Base-by-base conservation (phyloP, 2,113 vertebrate species). In the Neogale vison region DNA sequence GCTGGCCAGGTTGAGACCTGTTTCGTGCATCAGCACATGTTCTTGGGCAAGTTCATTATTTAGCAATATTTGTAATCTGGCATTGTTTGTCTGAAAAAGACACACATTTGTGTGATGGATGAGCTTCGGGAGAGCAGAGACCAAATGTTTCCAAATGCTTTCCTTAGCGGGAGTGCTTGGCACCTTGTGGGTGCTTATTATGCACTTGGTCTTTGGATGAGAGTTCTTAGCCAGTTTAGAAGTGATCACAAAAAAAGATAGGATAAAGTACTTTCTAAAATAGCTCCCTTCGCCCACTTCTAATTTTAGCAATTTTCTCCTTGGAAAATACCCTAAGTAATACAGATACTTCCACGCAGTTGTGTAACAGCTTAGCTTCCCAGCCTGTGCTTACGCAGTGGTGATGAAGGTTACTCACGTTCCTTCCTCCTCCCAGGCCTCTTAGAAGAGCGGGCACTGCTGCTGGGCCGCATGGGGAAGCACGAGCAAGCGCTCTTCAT, bases 401-500 rank as follows among this genome's bases (percentile, higher is more conserved):
- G 31, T 81, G 29, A 36, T 36, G 2, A 29, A 80, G 69, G 72
- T 63, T 82, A 57, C 77, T 94, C 20, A 6, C 15, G 17, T 2
- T 87, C 3, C 23, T 97, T 0, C 93, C 39, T 17, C 71, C 50
- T 59, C 69, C 17, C 93, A 99, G 99, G 99, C 71, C 99, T 99
- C 59, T 98, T 99, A 93, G 99, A 99, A 98, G 99, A 99, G 97
- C 99, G 99, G 61, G 99, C 99, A 42, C 97, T 99, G 85, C 99
- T 99, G 0, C 98, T 99, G 98, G 99, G 99, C 34, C 99, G 99
- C 74, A 99, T 99, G 99, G 99, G 99, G 17, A 99, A 99, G 95
- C 99, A 99, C 0, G 99, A 99, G 71, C 99, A 99, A 98, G 99
- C 99, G 71, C 99, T 99, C 47, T 99, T 99, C 98, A 99, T 99